phyloP scores from a whole-genome alignment of 2,888 invertebrate genomes.

The Xylota sylvarum region DNA sequence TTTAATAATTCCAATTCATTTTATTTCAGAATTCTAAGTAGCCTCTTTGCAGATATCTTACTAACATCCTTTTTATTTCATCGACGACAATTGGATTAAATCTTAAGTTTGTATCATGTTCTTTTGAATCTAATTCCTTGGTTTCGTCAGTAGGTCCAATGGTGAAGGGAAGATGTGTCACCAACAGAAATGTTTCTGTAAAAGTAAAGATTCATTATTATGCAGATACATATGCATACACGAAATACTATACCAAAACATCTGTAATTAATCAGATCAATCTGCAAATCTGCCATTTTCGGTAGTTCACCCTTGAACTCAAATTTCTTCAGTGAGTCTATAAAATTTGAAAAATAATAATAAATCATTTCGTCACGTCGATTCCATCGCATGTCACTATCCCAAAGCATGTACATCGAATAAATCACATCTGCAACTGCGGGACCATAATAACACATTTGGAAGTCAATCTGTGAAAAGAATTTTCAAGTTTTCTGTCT shows the following conservation, averaged over 20 bases:
- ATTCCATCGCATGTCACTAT: slow-evolving; percentile 73
- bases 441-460: slow-evolving; percentile 79
- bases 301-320: slow-evolving; percentile 79
- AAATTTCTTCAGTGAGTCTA: slow-evolving; percentile 77
- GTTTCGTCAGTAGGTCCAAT: slow-evolving; percentile 31
- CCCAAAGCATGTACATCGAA: slow-evolving; percentile 79
- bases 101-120: neutral
- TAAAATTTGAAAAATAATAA: slow-evolving; percentile 79
- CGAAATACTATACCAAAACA: slow-evolving; percentile 75
- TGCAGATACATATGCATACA: neutral
- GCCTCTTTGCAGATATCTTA: slow-evolving; percentile 12
- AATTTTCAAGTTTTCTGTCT: neutral
- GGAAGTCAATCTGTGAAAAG: slow-evolving; percentile 79
- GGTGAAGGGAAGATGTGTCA: neutral
- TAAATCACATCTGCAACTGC: slow-evolving; percentile 79
- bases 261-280: slow-evolving; percentile 75
- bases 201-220: neutral
- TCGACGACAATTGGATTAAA: neutral
- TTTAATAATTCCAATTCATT: neutral
- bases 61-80: slow-evolving; percentile 30
- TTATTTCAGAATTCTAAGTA: slow-evolving; percentile 20
- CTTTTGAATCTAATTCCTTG: slow-evolving; percentile 12
- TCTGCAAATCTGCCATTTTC: slow-evolving; percentile 74
- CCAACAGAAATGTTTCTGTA: slow-evolving; percentile 26
- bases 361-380: slow-evolving; percentile 78